Evolutionary conservation across 2,888 invertebrate genomes (phyloP).

Genomic region (Rapana venosa): DNA sequence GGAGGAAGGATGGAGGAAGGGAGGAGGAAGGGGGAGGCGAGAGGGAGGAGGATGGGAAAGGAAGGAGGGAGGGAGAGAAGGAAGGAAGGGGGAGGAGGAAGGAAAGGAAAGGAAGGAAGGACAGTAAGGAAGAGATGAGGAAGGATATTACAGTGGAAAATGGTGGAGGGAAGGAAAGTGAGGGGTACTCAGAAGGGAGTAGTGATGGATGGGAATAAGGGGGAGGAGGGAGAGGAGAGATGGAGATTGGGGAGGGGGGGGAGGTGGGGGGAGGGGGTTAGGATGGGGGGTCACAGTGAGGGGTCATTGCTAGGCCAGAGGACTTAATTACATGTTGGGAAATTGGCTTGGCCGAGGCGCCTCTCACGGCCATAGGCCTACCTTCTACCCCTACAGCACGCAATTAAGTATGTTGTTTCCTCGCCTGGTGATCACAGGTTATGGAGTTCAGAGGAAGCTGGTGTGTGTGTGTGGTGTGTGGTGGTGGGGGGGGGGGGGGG

Average conservation of each 20-base stretch:
- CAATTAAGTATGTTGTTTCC: too few relatives aligned
- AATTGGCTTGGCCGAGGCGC: too few relatives aligned
- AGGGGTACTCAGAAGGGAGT: neutral
- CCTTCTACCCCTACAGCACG: too few relatives aligned
- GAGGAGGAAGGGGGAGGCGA: neutral
- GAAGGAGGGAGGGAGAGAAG: neutral
- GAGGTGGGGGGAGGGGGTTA: neutral
- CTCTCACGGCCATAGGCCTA: too few relatives aligned
- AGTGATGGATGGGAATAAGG: neutral
- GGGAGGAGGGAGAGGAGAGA: neutral
- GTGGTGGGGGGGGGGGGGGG: too few relatives aligned
- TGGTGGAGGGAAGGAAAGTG: neutral
- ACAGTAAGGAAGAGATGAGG: neutral
- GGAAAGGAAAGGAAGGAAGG: neutral
- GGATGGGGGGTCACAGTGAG: neutral
- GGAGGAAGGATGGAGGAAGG: neutral
- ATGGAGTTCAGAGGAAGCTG: too few relatives aligned
- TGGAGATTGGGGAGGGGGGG: neutral
- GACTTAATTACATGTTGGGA: neutral
- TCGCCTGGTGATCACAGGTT: too few relatives aligned
- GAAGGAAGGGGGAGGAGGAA: neutral
- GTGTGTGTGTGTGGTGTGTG: too few relatives aligned
- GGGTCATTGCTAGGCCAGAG: neutral
- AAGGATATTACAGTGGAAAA: neutral
- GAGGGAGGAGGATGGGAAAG: neutral